Percentiles rank a stretch among this genome's conserved stretches.
phyloP scores from a whole-genome alignment of 2,888 invertebrate species.

The Megastigmus dorsalis region DNA sequence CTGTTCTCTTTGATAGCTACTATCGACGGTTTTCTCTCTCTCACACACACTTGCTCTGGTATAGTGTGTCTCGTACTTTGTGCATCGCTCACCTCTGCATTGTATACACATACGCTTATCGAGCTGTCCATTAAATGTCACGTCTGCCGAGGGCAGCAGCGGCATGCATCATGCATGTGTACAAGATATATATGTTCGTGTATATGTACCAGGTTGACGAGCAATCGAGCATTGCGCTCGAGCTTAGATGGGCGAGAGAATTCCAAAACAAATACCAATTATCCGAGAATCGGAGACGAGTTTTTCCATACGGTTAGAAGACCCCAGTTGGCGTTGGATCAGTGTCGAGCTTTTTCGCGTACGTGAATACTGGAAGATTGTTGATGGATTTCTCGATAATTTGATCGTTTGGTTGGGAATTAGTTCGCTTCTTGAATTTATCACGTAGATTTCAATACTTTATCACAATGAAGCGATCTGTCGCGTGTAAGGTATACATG shows the following conservation, averaged over 20 bases:
- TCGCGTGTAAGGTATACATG: no score
- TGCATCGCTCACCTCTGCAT: slow-evolving; percentile 23
- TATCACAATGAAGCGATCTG: no score
- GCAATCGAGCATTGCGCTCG: slow-evolving; percentile 39
- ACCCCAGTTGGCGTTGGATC: no score
- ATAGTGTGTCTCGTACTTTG: slow-evolving; percentile 8
- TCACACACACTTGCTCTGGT: not conserved
- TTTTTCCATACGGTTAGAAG: not conserved
- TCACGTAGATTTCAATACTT: no score
- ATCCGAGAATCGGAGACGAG: not conserved
- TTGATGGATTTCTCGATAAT: no score
- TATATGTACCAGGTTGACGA: no score
- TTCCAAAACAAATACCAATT: slow-evolving; percentile 51
- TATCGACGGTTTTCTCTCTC: not conserved
- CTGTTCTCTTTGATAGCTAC: slow-evolving; percentile 24
- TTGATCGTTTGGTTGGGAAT: no score
- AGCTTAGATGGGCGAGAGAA: slow-evolving; percentile 41
- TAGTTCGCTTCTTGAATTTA: no score
- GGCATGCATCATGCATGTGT: slow-evolving; percentile 49
- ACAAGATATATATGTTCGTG: slow-evolving; percentile 39
- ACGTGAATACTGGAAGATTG: no score
- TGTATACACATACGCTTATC: slow-evolving; percentile 47
- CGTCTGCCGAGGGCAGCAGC: slow-evolving; percentile 43
- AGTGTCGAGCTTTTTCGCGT: no score
- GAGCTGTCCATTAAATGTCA: slow-evolving; percentile 55